Conservation (phyloP, 1,140 invertebrate species). For the Periplaneta americana region DNA sequence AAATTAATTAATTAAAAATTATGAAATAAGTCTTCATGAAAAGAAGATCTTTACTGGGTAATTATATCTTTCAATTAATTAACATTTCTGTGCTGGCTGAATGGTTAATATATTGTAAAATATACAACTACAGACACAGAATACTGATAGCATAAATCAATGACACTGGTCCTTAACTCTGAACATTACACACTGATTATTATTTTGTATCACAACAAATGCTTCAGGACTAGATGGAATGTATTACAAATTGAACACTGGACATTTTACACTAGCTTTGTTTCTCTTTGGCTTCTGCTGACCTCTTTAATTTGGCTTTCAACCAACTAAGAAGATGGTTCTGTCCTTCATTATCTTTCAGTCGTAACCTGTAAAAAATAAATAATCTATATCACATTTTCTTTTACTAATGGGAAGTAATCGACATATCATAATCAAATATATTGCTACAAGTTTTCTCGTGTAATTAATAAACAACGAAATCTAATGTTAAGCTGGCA, state of each 20-base stretch:
- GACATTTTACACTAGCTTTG: neutral
- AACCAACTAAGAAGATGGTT: neutral
- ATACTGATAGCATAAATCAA: too few relatives aligned
- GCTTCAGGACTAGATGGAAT: neutral
- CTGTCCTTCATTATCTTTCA: neutral
- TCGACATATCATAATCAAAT: too few relatives aligned
- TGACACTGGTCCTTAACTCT: too few relatives aligned
- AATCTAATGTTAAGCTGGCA: neutral
- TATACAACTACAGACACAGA: too few relatives aligned
- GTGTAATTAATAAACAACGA: neutral
- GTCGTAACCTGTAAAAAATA: neutral
- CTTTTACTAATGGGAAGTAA: too few relatives aligned
- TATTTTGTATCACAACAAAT: neutral
- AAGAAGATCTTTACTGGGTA: too few relatives aligned
- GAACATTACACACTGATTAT: too few relatives aligned
- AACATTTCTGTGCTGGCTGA: too few relatives aligned
- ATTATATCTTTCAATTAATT: too few relatives aligned
- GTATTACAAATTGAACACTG: neutral
- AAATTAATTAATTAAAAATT: too few relatives aligned
- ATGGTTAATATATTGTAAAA: too few relatives aligned
- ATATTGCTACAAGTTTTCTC: neutral
- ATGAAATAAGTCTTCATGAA: too few relatives aligned
- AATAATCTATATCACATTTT: neutral
- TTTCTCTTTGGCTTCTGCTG: neutral
- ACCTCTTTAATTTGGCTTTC: neutral